Evolutionary conservation across 1,140 invertebrate species (phyloP).

Genomic region (Agraylea sexmaculata): DNA sequence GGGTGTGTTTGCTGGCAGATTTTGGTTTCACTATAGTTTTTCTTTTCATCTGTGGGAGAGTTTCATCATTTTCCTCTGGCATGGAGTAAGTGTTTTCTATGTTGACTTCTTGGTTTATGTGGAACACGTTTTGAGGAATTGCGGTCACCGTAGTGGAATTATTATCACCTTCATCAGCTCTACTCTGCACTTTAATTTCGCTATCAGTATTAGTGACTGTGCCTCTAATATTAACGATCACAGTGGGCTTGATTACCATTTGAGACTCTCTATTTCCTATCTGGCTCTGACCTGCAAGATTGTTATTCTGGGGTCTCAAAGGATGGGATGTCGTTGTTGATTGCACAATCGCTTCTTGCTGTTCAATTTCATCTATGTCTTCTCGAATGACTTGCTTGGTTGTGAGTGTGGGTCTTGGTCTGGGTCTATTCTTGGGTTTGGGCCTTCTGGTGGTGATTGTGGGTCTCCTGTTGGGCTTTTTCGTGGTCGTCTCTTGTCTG

Average conservation of each 20-base stretch:
- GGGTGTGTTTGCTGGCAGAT: background rate
- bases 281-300: slow-evolving; percentile 33
- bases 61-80: slow-evolving; percentile 4
- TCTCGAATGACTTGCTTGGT: background rate
- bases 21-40: slow-evolving; percentile 4
- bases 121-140: slow-evolving; percentile 29
- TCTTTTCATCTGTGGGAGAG: background rate
- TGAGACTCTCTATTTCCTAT: slow-evolving; percentile 37
- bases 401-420: background rate
- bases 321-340: background rate
- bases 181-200: slow-evolving; percentile 29
- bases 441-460: slow-evolving; percentile 1
- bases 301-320: slow-evolving; percentile 25
- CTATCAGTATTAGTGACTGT: slow-evolving; percentile 30
- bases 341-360: background rate
- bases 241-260: slow-evolving; percentile 36
- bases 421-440: slow-evolving; percentile 7
- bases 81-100: slow-evolving; percentile 24
- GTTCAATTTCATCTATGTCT: slow-evolving; percentile 4
- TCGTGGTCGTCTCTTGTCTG: slow-evolving; percentile 4
- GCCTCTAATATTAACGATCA: slow-evolving; percentile 36
- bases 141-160: slow-evolving; percentile 9
- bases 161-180: slow-evolving; percentile 23
- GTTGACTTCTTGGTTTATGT: slow-evolving; percentile 37
- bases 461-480: slow-evolving; percentile 8